Conservation (phyloP, 2,113 vertebrate genomes). For the Ciconia stormi region DNA sequence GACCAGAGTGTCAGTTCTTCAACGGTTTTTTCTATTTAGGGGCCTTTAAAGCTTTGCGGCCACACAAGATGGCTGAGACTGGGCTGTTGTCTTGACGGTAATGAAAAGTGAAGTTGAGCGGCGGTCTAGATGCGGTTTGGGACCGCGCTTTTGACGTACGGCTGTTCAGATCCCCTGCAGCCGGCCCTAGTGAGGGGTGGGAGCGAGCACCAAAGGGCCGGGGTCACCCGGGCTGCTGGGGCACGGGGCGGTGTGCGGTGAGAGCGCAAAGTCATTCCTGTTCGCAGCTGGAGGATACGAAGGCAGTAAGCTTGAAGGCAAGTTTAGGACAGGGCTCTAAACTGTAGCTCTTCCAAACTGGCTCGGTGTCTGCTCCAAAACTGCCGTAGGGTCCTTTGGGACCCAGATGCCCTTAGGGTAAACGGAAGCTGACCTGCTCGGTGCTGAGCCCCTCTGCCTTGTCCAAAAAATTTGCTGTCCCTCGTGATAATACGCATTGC, state of each 20-base stretch:
- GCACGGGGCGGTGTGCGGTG: rapidly evolving
- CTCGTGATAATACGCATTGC: rapidly evolving
- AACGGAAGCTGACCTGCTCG: background rate
- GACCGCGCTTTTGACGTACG: rapidly evolving
- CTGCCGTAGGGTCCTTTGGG: rapidly evolving
- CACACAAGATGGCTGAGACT: rapidly evolving
- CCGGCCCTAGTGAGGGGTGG: background rate
- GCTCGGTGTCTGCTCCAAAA: rapidly evolving
- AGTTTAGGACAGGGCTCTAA: background rate
- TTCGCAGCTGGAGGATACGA: rapidly evolving
- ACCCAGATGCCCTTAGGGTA: rapidly evolving
- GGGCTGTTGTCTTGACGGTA: background rate
- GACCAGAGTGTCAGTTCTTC: rapidly evolving
- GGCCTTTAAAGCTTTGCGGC: background rate
- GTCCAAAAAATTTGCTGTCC: background rate
- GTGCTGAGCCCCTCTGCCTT: background rate
- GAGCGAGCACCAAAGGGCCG: background rate
- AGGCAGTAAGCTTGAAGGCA: rapidly evolving
- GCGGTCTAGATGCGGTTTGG: background rate
- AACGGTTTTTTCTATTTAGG: rapidly evolving
- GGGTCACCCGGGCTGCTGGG: background rate
- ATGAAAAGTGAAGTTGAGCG: rapidly evolving
- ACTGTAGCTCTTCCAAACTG: background rate
- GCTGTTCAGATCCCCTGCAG: rapidly evolving
- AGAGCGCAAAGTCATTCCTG: rapidly evolving